Base-by-base conservation (phyloP, 2,888 invertebrate genomes). In the Perizoma flavofasciatum region DNA sequence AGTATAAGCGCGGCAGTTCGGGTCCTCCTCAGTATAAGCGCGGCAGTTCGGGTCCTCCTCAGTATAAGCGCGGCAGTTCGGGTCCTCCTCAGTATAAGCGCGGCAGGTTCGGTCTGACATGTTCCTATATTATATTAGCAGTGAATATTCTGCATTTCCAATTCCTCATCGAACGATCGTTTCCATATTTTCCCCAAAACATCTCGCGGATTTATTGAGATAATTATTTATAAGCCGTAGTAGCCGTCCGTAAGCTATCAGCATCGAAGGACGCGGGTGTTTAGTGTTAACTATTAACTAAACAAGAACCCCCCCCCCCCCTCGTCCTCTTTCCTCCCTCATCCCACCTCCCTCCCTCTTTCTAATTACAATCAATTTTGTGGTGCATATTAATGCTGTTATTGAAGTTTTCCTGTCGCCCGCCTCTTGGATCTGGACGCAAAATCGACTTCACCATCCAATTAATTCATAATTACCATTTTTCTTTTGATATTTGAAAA, bases 331-430 rank as follows among this genome's bases (percentile, higher is more conserved):
- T 35, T 7, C 54, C 11, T 32, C 46, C 10, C n/a, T 39, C 47
- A 37, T 32, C 33, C 22, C 40, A 5, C 57, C 35, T 34, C 39
- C 33, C 8, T 40, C 50, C 51, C 33, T 40, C 50, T 47, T 22
- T 44, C 47, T 61, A 51, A 61, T 61, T 57, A 57, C 45, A 48
- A 44, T 57, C 57, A 39, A 44, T 59, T 57, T 57, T 49, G 49
- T 45, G 47, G 9, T 55, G 59, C 47, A 56, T 49, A 53, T 46
- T 53, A 49, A 56, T 49, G 32, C 49, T 54, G 43, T 44, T 54
- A 41, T 56, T 54, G 55, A 47, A 51, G 47, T 51, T 47, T 4
- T 8, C 39, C 33, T 1, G 41, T 46, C 57, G 40, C 50, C 32
- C 32, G 37, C 32, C 39, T 1, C 35, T 11, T 11, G 10, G 11